phyloP scores from a whole-genome alignment of 2,797 vertebrate species.

The Oreonectes daqikongensis region DNA sequence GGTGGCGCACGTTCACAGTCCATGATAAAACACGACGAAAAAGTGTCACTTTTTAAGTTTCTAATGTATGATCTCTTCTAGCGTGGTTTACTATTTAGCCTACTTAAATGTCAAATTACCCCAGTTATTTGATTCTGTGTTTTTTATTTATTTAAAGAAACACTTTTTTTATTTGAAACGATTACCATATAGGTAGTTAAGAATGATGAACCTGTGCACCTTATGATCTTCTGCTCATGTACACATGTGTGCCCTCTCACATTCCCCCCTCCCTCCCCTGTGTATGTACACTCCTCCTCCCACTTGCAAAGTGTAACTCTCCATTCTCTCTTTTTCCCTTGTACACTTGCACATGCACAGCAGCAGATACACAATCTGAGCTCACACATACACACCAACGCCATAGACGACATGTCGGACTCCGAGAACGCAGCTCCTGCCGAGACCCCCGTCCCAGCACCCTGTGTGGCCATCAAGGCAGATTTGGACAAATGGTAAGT shows the following conservation, averaged over 20 bases:
- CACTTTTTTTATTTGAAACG: too few relatives aligned
- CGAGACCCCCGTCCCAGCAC: constrained; percentile 72
- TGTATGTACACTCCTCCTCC: constrained; percentile 47
- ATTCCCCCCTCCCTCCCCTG: constrained; percentile 42
- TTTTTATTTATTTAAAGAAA: too few relatives aligned
- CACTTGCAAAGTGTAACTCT: constrained; percentile 38
- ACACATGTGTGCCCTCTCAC: constrained; percentile 66
- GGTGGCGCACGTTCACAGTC: constrained; percentile 8
- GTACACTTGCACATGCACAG: constrained; percentile 62
- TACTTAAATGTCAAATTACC: too few relatives aligned
- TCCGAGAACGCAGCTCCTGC: constrained; percentile 69
- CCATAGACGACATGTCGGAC: constrained; percentile 75
- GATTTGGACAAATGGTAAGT: constrained; percentile 83
- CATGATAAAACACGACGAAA: not conserved
- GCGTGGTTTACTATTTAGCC: not conserved
- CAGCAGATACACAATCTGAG: constrained; percentile 61
- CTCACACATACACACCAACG: constrained; percentile 55
- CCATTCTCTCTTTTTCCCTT: constrained; percentile 42
- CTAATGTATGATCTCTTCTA: not conserved
- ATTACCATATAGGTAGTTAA: too few relatives aligned
- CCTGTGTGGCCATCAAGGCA: constrained; percentile 74
- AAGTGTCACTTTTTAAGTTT: constrained; percentile 5
- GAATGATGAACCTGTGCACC: constrained; percentile 30
- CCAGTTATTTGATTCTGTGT: not conserved
- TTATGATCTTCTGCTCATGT: constrained; percentile 43